Percentiles rank a stretch among this genome's conserved stretches.
phyloP scores from a whole-genome alignment of 2,113 vertebrate genomes.

The Actenoides lindsayi region DNA sequence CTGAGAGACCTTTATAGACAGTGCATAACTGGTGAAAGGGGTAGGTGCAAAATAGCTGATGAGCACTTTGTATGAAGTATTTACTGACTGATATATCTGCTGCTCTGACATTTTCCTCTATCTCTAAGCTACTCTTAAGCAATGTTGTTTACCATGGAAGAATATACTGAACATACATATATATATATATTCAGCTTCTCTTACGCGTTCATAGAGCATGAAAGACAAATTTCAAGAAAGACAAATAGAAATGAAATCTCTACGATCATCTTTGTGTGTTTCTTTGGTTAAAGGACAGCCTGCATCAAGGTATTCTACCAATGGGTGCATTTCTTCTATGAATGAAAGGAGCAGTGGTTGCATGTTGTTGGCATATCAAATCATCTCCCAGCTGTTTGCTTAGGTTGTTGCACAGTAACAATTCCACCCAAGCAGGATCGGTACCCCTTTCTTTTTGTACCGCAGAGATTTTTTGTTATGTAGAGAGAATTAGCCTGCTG shows the following conservation, averaged over 20 bases:
- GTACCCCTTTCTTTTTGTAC: neutral
- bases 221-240: neutral
- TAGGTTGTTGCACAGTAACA: neutral
- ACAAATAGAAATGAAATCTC: neutral
- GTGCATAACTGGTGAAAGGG: neutral
- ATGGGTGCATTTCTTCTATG: neutral
- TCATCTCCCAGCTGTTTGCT: neutral
- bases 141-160: neutral
- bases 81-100: neutral
- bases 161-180: neutral
- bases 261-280: neutral
- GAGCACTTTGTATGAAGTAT: neutral
- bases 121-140: neutral
- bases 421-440: neutral
- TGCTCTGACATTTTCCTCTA: neutral
- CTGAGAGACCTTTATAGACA: neutral
- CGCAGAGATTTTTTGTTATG: rapidly evolving
- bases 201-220: neutral
- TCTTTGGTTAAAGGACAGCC: neutral
- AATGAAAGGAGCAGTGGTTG: neutral
- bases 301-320: neutral
- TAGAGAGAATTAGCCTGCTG: neutral
- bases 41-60: neutral
- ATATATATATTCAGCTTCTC: neutral
- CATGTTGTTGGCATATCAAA: neutral